phyloP scores from a whole-genome alignment of 2,113 vertebrate species.

The Hylia prasina region DNA sequence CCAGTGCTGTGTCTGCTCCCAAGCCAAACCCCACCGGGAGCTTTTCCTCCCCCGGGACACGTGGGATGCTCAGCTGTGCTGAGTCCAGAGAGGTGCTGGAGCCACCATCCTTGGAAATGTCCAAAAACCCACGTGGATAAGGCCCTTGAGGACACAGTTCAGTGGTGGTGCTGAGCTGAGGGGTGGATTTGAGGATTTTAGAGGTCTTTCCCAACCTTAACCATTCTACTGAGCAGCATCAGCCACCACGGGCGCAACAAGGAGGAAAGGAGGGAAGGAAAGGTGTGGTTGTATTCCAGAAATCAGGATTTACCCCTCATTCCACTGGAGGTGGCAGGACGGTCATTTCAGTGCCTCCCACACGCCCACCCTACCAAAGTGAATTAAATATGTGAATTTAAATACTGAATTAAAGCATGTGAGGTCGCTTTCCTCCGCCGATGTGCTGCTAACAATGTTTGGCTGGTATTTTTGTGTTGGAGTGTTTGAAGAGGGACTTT shows the following conservation, averaged over 20 bases:
- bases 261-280: neutral
- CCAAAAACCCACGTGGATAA: fast-evolving
- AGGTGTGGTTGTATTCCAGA: neutral
- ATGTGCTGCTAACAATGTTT: slow-evolving; percentile 17
- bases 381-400: neutral
- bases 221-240: fast-evolving
- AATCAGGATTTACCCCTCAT: neutral
- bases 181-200: neutral
- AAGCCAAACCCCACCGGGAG: fast-evolving
- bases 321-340: neutral
- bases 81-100: neutral
- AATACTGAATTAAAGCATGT: fast-evolving
- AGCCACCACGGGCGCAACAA: fast-evolving
- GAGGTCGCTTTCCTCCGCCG: neutral
- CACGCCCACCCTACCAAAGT: neutral
- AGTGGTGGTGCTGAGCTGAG: neutral
- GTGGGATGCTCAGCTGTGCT: neutral
- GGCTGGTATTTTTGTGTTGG: neutral
- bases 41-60: neutral
- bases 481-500: slow-evolving; percentile 16
- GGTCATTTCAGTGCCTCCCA: neutral
- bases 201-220: neutral
- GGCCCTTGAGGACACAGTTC: neutral
- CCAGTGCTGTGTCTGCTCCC: neutral
- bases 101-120: neutral